phyloP scores from a whole-genome alignment of 2,113 vertebrate species.

The Bothrops jararaca region DNA sequence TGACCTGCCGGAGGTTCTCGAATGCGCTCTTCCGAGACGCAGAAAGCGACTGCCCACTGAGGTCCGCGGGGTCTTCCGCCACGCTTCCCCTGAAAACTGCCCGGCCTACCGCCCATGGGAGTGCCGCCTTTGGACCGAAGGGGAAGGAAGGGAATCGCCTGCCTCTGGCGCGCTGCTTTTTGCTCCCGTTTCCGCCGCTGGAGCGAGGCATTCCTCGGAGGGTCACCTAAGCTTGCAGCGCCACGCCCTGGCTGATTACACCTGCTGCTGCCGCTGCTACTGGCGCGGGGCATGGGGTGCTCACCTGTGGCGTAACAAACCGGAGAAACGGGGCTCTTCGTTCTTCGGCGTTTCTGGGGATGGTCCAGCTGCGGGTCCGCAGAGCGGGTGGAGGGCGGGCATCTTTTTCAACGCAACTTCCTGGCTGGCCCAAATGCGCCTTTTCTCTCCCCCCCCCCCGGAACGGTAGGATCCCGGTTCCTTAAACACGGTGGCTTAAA shows the following conservation, averaged over 20 bases:
- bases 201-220: neutral
- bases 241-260: conserved; percentile 50
- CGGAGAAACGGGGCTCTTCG: neutral
- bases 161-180: neutral
- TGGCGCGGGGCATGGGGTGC: conserved; percentile 17
- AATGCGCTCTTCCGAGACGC: no score
- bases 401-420: neutral
- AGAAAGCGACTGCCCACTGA: neutral
- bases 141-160: neutral
- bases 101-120: neutral
- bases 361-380: neutral
- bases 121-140: conserved; percentile 11
- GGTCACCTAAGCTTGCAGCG: neutral
- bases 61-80: neutral
- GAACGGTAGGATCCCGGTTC: no score
- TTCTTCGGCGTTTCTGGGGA: no score
- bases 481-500: neutral
- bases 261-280: neutral
- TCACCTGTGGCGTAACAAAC: conserved; percentile 41
- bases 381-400: neutral
- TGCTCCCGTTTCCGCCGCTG: neutral
- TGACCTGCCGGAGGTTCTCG: neutral
- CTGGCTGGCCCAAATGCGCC: no score
- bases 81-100: neutral
- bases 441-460: neutral